Evolutionary conservation across 2,113 vertebrate species (phyloP).

Genomic region (Strix uralensis): DNA sequence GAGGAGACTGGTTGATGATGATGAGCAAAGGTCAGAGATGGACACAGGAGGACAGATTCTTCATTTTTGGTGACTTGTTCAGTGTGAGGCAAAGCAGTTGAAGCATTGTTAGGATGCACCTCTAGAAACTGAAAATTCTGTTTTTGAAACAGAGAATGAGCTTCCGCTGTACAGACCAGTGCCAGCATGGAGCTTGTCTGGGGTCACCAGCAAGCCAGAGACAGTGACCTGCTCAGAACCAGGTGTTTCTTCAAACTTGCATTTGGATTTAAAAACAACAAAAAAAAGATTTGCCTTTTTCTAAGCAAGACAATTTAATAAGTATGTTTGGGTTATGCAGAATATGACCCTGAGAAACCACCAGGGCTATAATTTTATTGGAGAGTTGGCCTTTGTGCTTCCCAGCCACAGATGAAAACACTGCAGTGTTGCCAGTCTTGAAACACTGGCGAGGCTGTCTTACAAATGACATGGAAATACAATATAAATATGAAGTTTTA

Average conservation of each 20-base stretch:
- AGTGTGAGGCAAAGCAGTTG: not conserved
- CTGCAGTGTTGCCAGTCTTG: not conserved
- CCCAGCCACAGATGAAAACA: not conserved
- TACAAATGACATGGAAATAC: conserved; percentile 19
- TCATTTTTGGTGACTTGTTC: not conserved
- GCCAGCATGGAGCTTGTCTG: not conserved
- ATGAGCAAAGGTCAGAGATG: not conserved
- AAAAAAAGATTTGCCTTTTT: not conserved
- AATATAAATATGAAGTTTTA: not conserved
- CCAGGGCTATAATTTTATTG: not conserved
- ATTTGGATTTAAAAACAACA: not conserved
- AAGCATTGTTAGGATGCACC: not conserved
- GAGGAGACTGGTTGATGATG: not conserved
- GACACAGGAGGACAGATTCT: not conserved
- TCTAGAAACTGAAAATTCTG: not conserved
- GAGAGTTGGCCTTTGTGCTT: not conserved
- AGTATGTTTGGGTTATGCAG: not conserved
- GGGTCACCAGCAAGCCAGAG: rapidly evolving
- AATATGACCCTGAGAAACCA: not conserved
- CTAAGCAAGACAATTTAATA: not conserved
- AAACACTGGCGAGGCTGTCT: not conserved
- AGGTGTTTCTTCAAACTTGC: not conserved
- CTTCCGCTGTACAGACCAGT: rapidly evolving
- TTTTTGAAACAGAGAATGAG: not conserved
- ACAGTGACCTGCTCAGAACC: not conserved